Evolutionary conservation across 2,888 invertebrate genomes (phyloP).

Genomic region (Sesamia inferens): DNA sequence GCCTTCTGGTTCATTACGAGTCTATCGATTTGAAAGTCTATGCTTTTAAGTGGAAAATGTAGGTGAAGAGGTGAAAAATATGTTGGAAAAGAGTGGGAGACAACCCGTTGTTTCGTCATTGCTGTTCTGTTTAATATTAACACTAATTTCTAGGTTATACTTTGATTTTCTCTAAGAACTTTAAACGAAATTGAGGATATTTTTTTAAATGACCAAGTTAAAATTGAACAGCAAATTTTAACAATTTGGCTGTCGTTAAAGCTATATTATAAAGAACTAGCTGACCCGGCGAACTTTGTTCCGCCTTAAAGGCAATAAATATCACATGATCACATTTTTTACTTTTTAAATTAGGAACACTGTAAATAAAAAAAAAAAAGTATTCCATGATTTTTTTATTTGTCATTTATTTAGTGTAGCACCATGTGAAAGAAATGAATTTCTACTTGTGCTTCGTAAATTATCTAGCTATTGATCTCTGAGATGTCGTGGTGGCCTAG

Average conservation of each 20-base stretch:
- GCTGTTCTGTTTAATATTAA: not conserved
- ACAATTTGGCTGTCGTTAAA: not conserved
- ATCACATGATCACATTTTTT: too few species aligned
- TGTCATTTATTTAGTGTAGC: too few species aligned
- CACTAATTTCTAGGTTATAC: not conserved
- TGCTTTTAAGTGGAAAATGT: constrained; percentile 55
- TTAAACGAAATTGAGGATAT: not conserved
- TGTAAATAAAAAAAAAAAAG: too few species aligned
- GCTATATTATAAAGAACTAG: not conserved
- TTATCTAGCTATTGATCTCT: too few species aligned
- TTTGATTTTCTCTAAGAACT: not conserved
- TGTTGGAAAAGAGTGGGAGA: not conserved
- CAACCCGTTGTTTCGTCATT: not conserved
- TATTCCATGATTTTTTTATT: too few species aligned
- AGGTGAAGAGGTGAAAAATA: constrained; percentile 41
- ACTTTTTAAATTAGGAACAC: too few species aligned
- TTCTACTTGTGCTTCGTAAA: too few species aligned
- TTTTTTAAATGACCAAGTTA: not conserved
- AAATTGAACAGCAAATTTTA: not conserved
- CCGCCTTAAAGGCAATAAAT: too few species aligned
- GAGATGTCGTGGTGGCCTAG: too few species aligned
- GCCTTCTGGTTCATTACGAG: constrained; percentile 65
- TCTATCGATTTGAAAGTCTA: constrained; percentile 58
- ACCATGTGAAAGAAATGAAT: too few species aligned
- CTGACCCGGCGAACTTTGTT: too few species aligned